A percentile compares a stretch with the other conserved stretches of the same genome.
Evolutionary conservation across 2,797 vertebrate genomes (phyloP).

Genomic region (Perodicticus potto): DNA sequence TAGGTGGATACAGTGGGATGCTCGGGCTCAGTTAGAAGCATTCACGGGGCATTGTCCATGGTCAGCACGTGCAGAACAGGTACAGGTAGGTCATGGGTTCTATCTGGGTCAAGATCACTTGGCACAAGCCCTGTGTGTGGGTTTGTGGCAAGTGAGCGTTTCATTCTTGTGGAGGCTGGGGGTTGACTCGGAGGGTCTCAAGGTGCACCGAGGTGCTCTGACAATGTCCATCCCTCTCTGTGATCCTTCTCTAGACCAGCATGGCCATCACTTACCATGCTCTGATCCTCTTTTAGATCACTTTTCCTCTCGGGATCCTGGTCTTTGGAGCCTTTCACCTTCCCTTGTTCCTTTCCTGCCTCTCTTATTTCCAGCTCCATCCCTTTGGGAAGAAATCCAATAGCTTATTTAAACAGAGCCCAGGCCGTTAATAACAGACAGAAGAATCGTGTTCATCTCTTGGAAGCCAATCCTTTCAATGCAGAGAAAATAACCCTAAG

Average conservation of each 20-base stretch:
- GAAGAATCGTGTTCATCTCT: neutral
- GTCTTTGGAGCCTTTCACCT: neutral
- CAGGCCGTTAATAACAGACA: conserved; percentile 15
- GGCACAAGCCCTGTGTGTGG: neutral
- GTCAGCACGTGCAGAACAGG: neutral
- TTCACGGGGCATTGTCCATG: neutral
- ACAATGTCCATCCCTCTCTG: neutral
- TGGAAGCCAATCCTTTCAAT: neutral
- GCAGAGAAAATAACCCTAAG: neutral
- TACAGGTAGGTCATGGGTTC: neutral
- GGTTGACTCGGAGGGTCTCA: neutral
- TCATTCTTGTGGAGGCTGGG: neutral
- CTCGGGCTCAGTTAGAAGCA: neutral
- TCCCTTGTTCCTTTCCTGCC: neutral
- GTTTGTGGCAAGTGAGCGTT: neutral
- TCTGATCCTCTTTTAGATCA: neutral
- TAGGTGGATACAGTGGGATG: neutral
- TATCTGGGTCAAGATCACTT: neutral
- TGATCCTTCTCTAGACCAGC: neutral
- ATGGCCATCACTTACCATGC: neutral
- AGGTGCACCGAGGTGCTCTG: neutral
- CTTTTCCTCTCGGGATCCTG: neutral
- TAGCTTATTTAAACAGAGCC: neutral
- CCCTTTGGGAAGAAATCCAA: neutral
- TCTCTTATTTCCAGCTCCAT: neutral